Evolutionary conservation across 2,113 vertebrate genomes (phyloP).

Genomic region (Dendrocopos noguchii): DNA sequence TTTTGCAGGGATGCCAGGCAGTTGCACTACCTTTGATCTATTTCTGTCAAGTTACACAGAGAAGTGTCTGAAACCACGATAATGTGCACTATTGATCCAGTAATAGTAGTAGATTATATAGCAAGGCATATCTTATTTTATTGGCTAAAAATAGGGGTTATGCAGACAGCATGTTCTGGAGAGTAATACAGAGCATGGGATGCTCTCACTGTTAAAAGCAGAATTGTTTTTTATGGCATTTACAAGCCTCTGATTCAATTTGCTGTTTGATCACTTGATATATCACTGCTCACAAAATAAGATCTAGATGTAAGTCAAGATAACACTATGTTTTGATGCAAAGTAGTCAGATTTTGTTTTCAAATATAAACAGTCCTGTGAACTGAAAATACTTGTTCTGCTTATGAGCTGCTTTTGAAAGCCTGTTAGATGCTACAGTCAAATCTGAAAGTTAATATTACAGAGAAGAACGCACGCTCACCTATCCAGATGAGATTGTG

Average conservation of each 20-base stretch:
- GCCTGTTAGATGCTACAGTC: background rate
- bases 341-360: background rate
- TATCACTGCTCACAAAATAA: background rate
- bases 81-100: conserved; percentile 55
- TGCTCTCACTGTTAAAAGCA: background rate
- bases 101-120: conserved; percentile 23
- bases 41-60: conserved; percentile 35
- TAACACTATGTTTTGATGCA: background rate
- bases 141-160: conserved; percentile 31
- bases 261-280: background rate
- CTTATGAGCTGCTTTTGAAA: conserved; percentile 7
- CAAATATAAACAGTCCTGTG: background rate
- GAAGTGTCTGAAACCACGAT: conserved; percentile 29
- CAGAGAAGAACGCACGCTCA: background rate
- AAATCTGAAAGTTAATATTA: conserved; percentile 4
- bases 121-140: conserved; percentile 36
- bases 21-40: conserved; percentile 27
- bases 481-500: conserved; percentile 10
- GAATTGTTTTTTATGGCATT: conserved; percentile 3
- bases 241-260: conserved; percentile 17
- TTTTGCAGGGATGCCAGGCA: conserved; percentile 8
- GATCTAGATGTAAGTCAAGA: background rate
- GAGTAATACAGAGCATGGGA: background rate
- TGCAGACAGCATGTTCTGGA: conserved; percentile 29
- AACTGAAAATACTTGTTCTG: background rate